Evolutionary conservation across 1,140 invertebrate genomes (phyloP).

Genomic region (Spodoptera litura): DNA sequence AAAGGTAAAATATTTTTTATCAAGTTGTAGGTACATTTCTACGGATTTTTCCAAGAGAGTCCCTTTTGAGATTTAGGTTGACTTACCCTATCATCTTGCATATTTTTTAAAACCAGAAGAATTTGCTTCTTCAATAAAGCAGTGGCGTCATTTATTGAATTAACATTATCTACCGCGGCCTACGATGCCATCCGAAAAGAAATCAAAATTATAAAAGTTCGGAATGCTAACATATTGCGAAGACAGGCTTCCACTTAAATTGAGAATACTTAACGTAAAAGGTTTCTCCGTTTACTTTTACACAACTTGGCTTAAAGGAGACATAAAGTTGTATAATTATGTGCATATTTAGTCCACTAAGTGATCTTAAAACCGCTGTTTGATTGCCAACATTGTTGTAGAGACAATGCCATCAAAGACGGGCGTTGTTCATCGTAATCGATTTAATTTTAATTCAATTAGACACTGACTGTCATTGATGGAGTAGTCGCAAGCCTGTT

Average conservation of each 20-base stretch:
- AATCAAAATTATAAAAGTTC: neutral
- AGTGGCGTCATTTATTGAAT: too few relatives aligned
- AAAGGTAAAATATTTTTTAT: too few relatives aligned
- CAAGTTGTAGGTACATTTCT: too few relatives aligned
- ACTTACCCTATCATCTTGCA: too few relatives aligned
- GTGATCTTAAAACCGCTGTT: slow-evolving; percentile 26
- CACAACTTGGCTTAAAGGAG: neutral
- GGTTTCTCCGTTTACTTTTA: neutral
- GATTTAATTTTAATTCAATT: slow-evolving; percentile 11
- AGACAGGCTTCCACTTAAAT: slow-evolving; percentile 2
- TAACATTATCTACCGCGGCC: too few relatives aligned
- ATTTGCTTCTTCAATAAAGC: too few relatives aligned
- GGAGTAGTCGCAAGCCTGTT: too few relatives aligned
- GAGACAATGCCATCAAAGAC: neutral
- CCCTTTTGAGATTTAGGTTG: too few relatives aligned
- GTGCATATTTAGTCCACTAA: slow-evolving; percentile 26
- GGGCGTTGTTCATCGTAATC: neutral
- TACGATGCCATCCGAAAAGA: neutral
- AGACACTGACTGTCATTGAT: neutral
- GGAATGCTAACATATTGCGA: neutral
- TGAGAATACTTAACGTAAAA: slow-evolving; percentile 9
- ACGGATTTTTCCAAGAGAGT: too few relatives aligned
- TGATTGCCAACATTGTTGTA: slow-evolving; percentile 7
- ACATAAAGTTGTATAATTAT: slow-evolving; percentile 28
- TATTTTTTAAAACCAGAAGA: too few relatives aligned